Evolutionary conservation across 35 echinoderm and acorn worm species (phyloP), one percentile per base, ranked within the genome.

Genomic region (Stichopus chloronotus): DNA sequence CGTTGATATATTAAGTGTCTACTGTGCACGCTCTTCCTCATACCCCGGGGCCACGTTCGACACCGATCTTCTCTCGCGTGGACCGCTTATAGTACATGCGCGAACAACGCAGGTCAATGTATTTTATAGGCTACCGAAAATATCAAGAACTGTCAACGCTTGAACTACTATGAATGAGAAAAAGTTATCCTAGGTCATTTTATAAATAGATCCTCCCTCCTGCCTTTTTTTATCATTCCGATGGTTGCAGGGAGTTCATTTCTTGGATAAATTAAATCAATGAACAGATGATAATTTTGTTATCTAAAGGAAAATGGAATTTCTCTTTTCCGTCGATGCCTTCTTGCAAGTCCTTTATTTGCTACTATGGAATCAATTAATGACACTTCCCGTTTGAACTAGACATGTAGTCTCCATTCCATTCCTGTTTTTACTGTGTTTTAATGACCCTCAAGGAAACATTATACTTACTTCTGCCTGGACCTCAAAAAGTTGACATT

Each of bases 251-350:
- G 17, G 69, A 74, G 22, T 74, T 74, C 17, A 19, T 74, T 74
- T 74, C 17, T 74, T 20, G 22, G 19, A 74, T 74, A 74, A 74
- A 74, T 74, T 74, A 21, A 74, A 74, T 74, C 69, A 74, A 74
- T 14, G 19, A 74, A 21, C 69, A 74, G 69, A 74, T 74, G 69
- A 74, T 74, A 74, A 74, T 74, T 74, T 74, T 74, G 69, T 74
- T 74, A 74, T 74, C 69, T 16, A 74, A 74, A 74, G 19, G 69
- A 74, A 21, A 74, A 74, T 61, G 14, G 59, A 61, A 8, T 74
- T 74, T 21, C 69, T 74, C 22, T 74, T 7, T 20, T 74, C 22
- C 69, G 13, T 19, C 6, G 4, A 74, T 65, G 61, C 69, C 7
- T 6, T 19, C 6, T 74, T 74, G 69, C 7, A 74, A 74, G 69